These are phyloP conservation scores for Lithophane ornitopus DNA, from an alignment of 2,888 invertebrate species.

Conservation along the genomic window DNA sequence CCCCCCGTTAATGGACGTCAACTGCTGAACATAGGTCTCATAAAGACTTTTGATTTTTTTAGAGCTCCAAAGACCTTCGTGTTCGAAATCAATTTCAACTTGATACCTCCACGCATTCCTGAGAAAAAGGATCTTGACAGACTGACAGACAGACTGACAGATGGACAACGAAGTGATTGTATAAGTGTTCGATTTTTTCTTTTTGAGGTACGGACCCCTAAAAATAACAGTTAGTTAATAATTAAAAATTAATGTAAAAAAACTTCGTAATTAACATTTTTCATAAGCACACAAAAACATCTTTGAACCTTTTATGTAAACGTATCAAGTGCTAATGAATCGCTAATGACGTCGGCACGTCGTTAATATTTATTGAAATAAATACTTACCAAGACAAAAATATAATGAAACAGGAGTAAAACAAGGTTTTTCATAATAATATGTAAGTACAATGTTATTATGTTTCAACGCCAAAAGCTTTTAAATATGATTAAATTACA, in stretches of 20 bases:
- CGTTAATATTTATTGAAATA: not conserved
- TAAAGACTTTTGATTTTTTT: not conserved
- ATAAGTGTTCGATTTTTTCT: no score
- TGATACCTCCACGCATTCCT: no score
- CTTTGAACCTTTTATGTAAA: not conserved
- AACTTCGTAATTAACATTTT: conserved; percentile 2
- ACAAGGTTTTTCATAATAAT: not conserved
- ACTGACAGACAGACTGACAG: no score
- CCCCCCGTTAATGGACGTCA: not conserved
- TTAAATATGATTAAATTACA: not conserved
- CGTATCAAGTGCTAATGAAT: not conserved
- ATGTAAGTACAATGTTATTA: not conserved
- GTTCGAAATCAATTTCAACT: no score
- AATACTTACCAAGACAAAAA: not conserved
- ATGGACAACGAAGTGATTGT: no score
- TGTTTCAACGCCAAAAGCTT: conserved; percentile 1
- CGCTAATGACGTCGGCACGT: conserved; percentile 4
- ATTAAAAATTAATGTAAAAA: not conserved
- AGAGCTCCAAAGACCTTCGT: no score
- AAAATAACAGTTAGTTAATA: not conserved
- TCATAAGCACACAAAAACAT: conserved; percentile 4
- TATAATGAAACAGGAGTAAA: not conserved
- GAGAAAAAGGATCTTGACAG: no score
- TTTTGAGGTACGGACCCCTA: no score
- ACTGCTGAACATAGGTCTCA: not conserved